Conservation (phyloP, 1,140 invertebrate genomes). For the Druon quercuslanigerum region DNA sequence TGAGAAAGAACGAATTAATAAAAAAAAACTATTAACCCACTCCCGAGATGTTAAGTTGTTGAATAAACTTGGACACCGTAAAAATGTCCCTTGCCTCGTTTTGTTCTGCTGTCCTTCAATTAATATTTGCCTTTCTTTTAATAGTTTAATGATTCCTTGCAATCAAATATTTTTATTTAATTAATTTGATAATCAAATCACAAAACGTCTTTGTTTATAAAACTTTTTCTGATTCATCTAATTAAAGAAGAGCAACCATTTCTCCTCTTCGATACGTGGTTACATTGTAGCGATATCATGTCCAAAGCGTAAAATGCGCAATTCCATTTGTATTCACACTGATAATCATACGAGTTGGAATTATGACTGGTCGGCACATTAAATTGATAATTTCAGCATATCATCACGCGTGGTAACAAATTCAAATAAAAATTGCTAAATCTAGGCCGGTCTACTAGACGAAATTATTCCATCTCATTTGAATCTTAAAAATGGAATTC, state of each 20-base stretch:
- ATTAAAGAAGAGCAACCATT: neutral
- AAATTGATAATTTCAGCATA: conserved; percentile 46
- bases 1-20: no score
- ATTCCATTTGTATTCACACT: conserved; percentile 32
- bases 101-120: no score
- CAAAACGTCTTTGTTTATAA: neutral
- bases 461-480: conserved; percentile 13
- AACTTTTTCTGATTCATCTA: neutral
- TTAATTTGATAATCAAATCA: no score
- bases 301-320: neutral
- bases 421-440: conserved; percentile 33
- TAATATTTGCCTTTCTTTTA: no score
- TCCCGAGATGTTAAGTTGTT: no score
- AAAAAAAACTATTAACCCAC: no score
- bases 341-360: conserved; percentile 32
- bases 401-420: conserved; percentile 41
- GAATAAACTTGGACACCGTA: no score
- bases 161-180: no score
- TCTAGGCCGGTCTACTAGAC: conserved; percentile 1
- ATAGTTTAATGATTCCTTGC: no score
- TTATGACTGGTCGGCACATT: conserved; percentile 43
- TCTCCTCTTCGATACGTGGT: neutral
- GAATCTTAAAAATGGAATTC: no score
- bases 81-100: no score
- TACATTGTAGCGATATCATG: conserved; percentile 17